Evolutionary conservation across 1,140 invertebrate species (phyloP).

Genomic region (Drosophila lowei): DNA sequence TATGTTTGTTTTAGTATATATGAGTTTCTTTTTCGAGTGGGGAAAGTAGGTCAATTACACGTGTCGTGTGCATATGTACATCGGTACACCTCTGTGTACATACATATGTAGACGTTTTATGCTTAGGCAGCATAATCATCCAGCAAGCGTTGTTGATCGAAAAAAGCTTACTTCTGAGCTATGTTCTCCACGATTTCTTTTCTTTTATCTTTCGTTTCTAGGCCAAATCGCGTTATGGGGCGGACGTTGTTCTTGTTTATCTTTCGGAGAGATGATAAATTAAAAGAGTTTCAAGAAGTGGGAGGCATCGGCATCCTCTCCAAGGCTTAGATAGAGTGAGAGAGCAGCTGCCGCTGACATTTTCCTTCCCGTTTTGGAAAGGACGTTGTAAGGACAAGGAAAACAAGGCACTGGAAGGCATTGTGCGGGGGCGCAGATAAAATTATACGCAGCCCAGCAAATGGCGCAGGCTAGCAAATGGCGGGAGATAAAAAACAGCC

Average conservation of each 20-base stretch:
- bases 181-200: constrained; percentile 15
- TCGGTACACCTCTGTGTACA: constrained; percentile 6
- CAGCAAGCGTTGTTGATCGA: constrained; percentile 30
- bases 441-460: constrained; percentile 25
- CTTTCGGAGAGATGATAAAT: constrained; percentile 6
- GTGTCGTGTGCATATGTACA: constrained; percentile 55
- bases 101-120: constrained; percentile 22
- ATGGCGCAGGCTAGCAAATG: constrained; percentile 31
- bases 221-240: constrained; percentile 32
- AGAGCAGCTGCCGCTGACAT: constrained; percentile 3
- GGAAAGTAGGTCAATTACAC: constrained; percentile 81
- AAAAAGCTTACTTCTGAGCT: constrained; percentile 28
- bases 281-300: too few species aligned
- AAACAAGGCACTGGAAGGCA: constrained; percentile 62
- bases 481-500: constrained; percentile 35
- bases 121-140: constrained; percentile 46
- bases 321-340: too few species aligned
- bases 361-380: constrained; percentile 59
- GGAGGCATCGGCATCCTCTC: neutral
- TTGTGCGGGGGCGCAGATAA: constrained; percentile 18
- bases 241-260: constrained; percentile 41
- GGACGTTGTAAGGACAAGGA: constrained; percentile 76
- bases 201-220: constrained; percentile 20
- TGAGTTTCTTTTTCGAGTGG: constrained; percentile 58
- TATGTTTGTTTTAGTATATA: constrained; percentile 3